Conservation (phyloP, 53 echinoderm and acorn worm species). For the Crossaster papposus region DNA sequence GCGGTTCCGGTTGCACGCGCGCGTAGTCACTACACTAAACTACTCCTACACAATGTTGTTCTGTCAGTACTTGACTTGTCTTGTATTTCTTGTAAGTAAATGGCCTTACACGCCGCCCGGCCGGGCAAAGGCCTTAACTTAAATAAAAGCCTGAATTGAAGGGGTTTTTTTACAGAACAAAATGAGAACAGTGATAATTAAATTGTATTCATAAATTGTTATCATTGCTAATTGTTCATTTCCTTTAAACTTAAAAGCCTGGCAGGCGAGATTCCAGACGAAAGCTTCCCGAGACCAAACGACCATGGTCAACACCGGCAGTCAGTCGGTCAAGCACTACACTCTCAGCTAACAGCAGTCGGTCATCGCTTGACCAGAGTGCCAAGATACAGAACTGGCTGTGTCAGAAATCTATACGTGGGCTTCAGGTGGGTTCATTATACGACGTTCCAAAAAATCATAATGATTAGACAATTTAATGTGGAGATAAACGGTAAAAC, state of each 20-base stretch:
- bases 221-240: background rate
- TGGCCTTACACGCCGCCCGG: too few species aligned
- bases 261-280: constrained; percentile 58
- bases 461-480: too few species aligned
- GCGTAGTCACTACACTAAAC: too few species aligned
- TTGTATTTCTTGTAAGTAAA: too few species aligned
- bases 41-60: too few species aligned
- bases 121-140: too few species aligned
- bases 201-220: background rate
- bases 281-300: constrained; percentile 47
- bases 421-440: constrained; percentile 73
- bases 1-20: too few species aligned
- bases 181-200: too few species aligned
- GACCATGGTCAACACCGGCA: constrained; percentile 88
- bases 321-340: constrained; percentile 70
- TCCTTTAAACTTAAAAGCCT: constrained; percentile 30
- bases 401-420: constrained; percentile 87
- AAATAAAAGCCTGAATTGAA: too few species aligned
- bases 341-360: constrained; percentile 74
- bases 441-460: background rate
- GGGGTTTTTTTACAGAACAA: too few species aligned
- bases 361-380: constrained; percentile 86
- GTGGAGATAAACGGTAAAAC: too few species aligned
- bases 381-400: constrained; percentile 96
- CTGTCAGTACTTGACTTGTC: too few species aligned